Conservation (phyloP, 2,888 invertebrate genomes). For the Dryobotodes eremita region DNA sequence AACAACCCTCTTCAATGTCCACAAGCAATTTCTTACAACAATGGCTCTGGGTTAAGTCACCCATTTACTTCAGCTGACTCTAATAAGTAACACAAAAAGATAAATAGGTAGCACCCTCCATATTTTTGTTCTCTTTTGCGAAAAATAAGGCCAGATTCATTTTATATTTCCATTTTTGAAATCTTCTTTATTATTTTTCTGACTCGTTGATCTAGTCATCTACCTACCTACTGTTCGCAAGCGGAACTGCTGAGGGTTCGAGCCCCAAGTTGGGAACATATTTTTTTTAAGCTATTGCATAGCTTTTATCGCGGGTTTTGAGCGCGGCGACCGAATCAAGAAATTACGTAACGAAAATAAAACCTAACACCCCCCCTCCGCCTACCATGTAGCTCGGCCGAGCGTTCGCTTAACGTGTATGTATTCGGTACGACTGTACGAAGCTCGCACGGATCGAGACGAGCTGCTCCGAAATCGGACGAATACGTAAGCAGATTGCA, state of each 20-base stretch:
- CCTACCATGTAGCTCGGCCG: too few species aligned
- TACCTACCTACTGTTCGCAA: neutral
- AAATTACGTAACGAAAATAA: too few species aligned
- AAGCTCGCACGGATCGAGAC: too few species aligned
- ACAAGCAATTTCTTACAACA: conserved; percentile 60
- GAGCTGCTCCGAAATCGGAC: too few species aligned
- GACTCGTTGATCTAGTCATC: neutral
- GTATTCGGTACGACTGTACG: too few species aligned
- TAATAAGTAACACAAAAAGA: conserved; percentile 57
- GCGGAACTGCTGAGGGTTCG: neutral
- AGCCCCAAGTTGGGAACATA: neutral
- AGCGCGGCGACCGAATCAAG: too few species aligned
- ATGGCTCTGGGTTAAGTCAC: conserved; percentile 52
- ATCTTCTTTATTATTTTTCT: neutral
- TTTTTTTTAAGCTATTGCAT: too few species aligned
- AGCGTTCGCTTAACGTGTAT: too few species aligned
- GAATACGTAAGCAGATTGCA: too few species aligned
- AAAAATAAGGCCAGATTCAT: neutral
- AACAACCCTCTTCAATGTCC: conserved; percentile 63
- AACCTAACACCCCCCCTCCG: too few species aligned
- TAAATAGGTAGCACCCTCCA: conserved; percentile 40
- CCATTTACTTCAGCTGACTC: conserved; percentile 63
- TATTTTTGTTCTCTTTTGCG: conserved; percentile 22
- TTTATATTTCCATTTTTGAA: neutral
- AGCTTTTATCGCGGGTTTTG: too few species aligned